Percentiles rank a stretch among this genome's conserved stretches.
Evolutionary conservation across 1,140 invertebrate genomes (phyloP).

Genomic region (Artemia franciscana): DNA sequence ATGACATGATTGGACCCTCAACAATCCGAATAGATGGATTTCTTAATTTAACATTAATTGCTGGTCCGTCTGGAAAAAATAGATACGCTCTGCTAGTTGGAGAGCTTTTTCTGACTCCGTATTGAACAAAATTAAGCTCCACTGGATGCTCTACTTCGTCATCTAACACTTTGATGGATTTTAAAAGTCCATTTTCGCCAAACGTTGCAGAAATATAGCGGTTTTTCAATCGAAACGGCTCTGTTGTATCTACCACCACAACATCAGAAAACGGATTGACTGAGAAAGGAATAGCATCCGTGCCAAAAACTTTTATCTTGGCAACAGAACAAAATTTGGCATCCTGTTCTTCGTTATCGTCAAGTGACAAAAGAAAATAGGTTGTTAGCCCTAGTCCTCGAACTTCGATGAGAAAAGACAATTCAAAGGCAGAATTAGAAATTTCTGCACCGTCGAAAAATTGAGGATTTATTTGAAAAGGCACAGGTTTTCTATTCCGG

Average conservation of each 20-base stretch:
- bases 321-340: constrained; percentile 23
- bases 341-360: background rate
- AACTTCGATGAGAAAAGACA: constrained; percentile 37
- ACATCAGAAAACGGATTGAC: constrained; percentile 22
- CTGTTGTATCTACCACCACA: constrained; percentile 17
- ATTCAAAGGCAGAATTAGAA: constrained; percentile 29
- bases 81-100: constrained; percentile 85
- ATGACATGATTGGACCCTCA: constrained; percentile 39
- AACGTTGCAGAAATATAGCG: constrained; percentile 34
- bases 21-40: constrained; percentile 32
- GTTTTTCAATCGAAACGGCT: constrained; percentile 35
- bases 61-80: constrained; percentile 60
- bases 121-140: constrained; percentile 14
- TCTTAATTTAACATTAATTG: constrained; percentile 9
- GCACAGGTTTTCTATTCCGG: constrained; percentile 27
- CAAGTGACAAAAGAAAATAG: constrained; percentile 23
- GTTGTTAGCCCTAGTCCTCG: constrained; percentile 31
- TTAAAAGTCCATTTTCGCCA: constrained; percentile 34
- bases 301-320: constrained; percentile 25
- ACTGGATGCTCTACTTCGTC: constrained; percentile 12
- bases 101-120: constrained; percentile 31
- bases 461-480: constrained; percentile 42
- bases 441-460: constrained; percentile 29
- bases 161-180: constrained; percentile 27
- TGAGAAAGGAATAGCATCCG: constrained; percentile 8